These are phyloP conservation scores for Chinchilla lanigera DNA, from an alignment of 2,113 vertebrate species.

Conservation along the genomic window DNA sequence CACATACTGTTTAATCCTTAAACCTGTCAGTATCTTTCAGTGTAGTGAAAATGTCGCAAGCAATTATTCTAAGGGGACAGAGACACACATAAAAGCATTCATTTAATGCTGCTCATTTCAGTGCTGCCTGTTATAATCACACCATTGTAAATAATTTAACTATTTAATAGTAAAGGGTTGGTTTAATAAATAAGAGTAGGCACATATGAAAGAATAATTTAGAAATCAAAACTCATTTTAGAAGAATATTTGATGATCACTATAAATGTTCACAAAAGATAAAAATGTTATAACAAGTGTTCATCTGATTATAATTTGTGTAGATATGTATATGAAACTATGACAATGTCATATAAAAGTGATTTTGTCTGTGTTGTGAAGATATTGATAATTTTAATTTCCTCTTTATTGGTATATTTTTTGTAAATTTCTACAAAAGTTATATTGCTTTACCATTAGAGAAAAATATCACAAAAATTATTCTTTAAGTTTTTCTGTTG, in stretches of 20 bases:
- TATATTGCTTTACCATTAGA: background rate
- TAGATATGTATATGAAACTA: background rate
- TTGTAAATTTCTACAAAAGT: background rate
- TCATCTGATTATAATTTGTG: background rate
- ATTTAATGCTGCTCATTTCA: background rate
- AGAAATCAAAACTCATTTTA: conserved; percentile 38
- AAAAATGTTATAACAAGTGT: conserved; percentile 4
- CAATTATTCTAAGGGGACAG: conserved; percentile 31
- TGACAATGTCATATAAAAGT: background rate
- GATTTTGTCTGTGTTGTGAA: background rate
- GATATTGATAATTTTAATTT: conserved; percentile 8
- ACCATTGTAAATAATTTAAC: conserved; percentile 10
- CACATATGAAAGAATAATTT: conserved; percentile 3
- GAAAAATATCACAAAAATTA: background rate
- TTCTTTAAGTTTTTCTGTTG: background rate
- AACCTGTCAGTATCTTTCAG: background rate
- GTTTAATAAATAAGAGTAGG: conserved; percentile 38
- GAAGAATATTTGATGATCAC: background rate
- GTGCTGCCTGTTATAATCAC: background rate
- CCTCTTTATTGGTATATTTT: background rate
- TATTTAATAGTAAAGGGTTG: background rate
- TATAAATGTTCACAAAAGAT: conserved; percentile 19
- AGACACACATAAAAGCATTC: background rate
- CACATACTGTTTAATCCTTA: background rate
- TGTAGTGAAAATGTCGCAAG: background rate